These are phyloP conservation scores for Tuta absoluta DNA, from an alignment of 2,888 invertebrate species.

Conservation along the genomic window DNA sequence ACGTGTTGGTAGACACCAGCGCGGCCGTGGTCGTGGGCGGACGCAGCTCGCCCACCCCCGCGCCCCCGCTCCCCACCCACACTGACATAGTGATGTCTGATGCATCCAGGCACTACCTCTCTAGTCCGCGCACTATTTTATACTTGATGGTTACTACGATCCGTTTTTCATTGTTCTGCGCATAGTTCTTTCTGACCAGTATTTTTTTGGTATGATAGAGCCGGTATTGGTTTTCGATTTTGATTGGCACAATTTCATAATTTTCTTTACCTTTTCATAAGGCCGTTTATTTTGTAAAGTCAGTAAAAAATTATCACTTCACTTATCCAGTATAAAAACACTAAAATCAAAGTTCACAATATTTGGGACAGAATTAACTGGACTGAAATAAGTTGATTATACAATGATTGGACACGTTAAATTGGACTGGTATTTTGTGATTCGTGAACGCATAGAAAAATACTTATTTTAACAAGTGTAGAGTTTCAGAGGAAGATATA, in stretches of 20 bases:
- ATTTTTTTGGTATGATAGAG: not conserved
- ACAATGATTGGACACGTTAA: slow-evolving; percentile 24
- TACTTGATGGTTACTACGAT: not conserved
- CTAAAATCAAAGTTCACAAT: not conserved
- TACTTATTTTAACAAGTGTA: slow-evolving; percentile 38
- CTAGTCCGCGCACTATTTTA: not conserved
- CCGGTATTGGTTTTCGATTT: not conserved
- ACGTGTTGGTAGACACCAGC: slow-evolving; percentile 74
- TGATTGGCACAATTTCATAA: not conserved
- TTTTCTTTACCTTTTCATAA: not conserved
- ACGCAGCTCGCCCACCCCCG: slow-evolving; percentile 56
- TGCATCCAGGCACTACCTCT: slow-evolving; percentile 62
- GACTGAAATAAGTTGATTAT: slow-evolving; percentile 14
- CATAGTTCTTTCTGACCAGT: not conserved
- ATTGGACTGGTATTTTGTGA: slow-evolving; percentile 27
- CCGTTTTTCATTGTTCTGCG: not conserved
- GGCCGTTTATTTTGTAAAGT: not conserved
- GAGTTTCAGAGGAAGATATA: slow-evolving; percentile 45
- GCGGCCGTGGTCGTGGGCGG: slow-evolving; percentile 64
- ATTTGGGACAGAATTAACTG: slow-evolving; percentile 22
- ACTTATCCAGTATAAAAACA: not conserved
- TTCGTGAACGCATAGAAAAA: slow-evolving; percentile 40
- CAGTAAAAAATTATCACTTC: not conserved
- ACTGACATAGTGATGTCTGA: slow-evolving; percentile 70
- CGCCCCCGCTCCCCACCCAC: slow-evolving; percentile 70